Evolutionary conservation across 2,113 vertebrate genomes (phyloP).

Genomic region (Heterotis niloticus): DNA sequence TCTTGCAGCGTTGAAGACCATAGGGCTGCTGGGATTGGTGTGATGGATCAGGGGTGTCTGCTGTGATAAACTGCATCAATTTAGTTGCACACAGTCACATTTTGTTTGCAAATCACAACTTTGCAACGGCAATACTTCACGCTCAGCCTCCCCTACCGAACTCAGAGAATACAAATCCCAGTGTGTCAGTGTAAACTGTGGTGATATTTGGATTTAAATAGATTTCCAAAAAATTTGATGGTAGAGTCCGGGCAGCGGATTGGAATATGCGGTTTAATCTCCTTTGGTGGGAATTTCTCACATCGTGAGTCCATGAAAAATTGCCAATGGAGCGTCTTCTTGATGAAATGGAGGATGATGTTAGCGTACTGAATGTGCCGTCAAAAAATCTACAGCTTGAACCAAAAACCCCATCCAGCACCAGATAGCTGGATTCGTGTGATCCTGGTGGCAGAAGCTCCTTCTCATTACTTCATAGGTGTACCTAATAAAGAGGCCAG

Average conservation of each 20-base stretch:
- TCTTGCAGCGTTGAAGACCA: background rate
- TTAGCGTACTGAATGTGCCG: too few relatives aligned
- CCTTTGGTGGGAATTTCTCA: too few relatives aligned
- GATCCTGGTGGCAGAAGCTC: too few relatives aligned
- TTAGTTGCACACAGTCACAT: background rate
- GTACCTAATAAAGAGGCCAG: too few relatives aligned
- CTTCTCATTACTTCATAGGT: too few relatives aligned
- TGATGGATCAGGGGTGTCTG: background rate
- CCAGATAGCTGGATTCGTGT: too few relatives aligned
- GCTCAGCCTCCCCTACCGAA: background rate
- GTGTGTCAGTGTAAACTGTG: background rate
- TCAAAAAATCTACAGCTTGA: too few relatives aligned
- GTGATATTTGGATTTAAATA: background rate
- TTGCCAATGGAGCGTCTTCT: too few relatives aligned
- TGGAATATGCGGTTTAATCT: background rate
- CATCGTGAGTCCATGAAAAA: too few relatives aligned
- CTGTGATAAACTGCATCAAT: background rate
- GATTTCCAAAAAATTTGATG: background rate
- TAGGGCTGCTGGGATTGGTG: background rate
- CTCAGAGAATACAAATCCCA: background rate
- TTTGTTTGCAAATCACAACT: constrained; percentile 6
- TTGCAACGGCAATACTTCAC: background rate
- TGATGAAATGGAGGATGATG: too few relatives aligned
- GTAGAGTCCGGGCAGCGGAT: background rate
- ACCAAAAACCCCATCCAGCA: too few relatives aligned